Evolutionary conservation across 1,140 invertebrate species (phyloP).

Genomic region (Drosophila auraria): DNA sequence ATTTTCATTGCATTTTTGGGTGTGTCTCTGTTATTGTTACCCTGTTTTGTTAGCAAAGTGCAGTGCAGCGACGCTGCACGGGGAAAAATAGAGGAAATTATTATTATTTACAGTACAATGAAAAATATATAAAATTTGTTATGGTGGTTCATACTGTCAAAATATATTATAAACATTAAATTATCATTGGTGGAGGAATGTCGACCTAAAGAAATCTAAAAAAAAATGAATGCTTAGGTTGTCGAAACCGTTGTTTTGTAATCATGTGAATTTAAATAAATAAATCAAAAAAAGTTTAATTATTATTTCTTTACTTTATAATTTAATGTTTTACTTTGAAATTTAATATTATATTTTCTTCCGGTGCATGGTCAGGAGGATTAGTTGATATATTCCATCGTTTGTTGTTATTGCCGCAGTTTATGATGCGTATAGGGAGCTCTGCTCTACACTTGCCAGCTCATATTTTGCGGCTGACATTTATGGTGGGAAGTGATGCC

Average conservation of each 20-base stretch:
- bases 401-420: constrained; percentile 74
- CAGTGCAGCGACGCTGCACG: constrained; percentile 33
- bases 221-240: too few species aligned
- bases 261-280: too few species aligned
- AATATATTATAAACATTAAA: too few species aligned
- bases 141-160: too few species aligned
- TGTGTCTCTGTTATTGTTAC: constrained; percentile 60
- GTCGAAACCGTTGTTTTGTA: too few species aligned
- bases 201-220: too few species aligned
- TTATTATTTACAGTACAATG: too few species aligned
- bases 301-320: too few species aligned
- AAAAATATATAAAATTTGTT: too few species aligned
- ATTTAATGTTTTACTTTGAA: not conserved
- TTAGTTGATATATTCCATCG: constrained; percentile 68
- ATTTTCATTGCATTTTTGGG: constrained; percentile 81
- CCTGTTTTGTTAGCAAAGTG: constrained; percentile 79
- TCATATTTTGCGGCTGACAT: constrained; percentile 76
- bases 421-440: constrained; percentile 74
- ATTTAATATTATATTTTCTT: too few species aligned
- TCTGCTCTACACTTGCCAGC: constrained; percentile 63
- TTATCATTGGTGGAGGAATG: too few species aligned
- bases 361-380: constrained; percentile 46
- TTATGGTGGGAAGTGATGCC: constrained; percentile 77
- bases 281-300: too few species aligned
- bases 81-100: not conserved